Percentiles rank a stretch among this genome's conserved stretches.
Evolutionary conservation across 2,797 vertebrate species (phyloP).

Genomic region (Ambastaia sidthimunki): DNA sequence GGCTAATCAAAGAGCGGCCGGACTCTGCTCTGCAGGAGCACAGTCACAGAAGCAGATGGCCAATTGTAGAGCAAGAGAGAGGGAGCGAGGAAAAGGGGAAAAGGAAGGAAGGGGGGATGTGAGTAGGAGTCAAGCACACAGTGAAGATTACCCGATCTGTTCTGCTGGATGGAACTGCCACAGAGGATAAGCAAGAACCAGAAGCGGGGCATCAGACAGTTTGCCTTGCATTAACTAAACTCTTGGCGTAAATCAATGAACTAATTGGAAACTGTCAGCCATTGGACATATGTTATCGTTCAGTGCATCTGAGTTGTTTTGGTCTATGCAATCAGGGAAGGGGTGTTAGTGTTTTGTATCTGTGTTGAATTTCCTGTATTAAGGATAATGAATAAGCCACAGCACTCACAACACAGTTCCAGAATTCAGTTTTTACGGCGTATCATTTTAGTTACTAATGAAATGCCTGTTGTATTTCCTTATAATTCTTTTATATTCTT

Average conservation of each 20-base stretch:
- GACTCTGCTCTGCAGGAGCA: conserved; percentile 1
- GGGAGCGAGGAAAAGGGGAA: conserved; percentile 5
- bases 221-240: conserved; percentile 54
- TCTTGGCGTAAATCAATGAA: conserved; percentile 51
- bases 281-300: conserved; percentile 52
- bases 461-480: conserved; percentile 28
- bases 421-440: conserved; percentile 41
- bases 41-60: too few relatives aligned
- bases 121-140: conserved; percentile 26
- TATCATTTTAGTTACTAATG: conserved; percentile 19
- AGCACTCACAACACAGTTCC: conserved; percentile 13
- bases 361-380: conserved; percentile 44
- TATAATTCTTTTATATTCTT: not conserved
- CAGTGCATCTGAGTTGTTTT: conserved; percentile 44
- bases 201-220: conserved; percentile 56
- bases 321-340: conserved; percentile 27
- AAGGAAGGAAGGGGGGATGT: not conserved
- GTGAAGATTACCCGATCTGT: conserved; percentile 41
- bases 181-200: conserved; percentile 48
- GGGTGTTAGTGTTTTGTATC: conserved; percentile 45
- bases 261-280: conserved; percentile 59
- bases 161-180: conserved; percentile 41
- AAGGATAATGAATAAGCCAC: conserved; percentile 23
- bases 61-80: conserved; percentile 11
- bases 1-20: conserved; percentile 47